Percentiles rank a stretch among this genome's conserved stretches.
Conservation (phyloP, 2,888 invertebrate genomes). For the Periphyllus acericola region DNA sequence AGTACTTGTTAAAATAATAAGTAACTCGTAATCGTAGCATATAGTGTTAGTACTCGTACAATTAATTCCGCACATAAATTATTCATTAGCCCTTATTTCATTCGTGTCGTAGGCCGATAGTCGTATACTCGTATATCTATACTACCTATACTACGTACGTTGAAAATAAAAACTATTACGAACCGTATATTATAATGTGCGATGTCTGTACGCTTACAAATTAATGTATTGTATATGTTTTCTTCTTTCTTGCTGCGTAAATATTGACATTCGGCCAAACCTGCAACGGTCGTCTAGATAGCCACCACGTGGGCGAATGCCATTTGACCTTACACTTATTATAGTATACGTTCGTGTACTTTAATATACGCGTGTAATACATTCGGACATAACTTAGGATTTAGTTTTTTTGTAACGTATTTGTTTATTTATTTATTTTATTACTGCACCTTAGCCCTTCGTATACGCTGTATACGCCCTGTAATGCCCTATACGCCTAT, state of each 20-base stretch:
- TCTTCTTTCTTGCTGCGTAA: background rate
- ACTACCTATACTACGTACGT: background rate
- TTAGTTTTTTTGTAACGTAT: no score
- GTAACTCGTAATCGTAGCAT: background rate
- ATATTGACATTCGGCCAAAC: background rate
- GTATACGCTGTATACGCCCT: no score
- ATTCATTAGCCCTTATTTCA: background rate
- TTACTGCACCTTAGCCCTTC: no score
- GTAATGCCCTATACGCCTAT: no score
- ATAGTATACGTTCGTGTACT: background rate
- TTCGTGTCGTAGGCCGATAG: background rate
- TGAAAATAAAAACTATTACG: background rate
- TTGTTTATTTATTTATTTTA: no score
- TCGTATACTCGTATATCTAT: background rate
- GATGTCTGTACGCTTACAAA: background rate
- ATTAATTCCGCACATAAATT: background rate
- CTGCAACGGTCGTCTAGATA: background rate
- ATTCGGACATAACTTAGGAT: no score
- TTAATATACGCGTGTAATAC: no score
- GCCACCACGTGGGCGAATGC: constrained; percentile 3
- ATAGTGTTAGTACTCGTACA: background rate
- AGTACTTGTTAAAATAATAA: background rate
- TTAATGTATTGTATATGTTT: background rate
- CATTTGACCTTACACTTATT: constrained; percentile 22
- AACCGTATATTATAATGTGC: no score